Conservation (phyloP, 2,113 vertebrate genomes). For the Chiloscyllium plagiosum region DNA sequence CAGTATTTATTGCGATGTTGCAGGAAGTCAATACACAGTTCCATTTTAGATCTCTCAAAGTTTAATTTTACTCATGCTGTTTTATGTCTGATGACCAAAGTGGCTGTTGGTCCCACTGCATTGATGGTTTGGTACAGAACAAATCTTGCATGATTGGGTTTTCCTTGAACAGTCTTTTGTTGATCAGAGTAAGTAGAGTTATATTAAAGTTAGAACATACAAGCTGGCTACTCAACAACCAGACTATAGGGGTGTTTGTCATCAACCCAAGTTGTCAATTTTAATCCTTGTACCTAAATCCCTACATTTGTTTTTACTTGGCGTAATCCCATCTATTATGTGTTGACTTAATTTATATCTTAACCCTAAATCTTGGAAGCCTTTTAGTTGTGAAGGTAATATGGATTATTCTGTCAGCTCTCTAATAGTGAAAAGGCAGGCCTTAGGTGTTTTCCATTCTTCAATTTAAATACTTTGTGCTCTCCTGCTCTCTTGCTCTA, state of each 20-base stretch:
- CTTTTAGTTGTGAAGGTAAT: neutral
- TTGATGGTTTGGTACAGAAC: neutral
- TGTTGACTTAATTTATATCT: neutral
- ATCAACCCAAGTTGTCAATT: neutral
- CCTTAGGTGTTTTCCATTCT: neutral
- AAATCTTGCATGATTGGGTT: neutral
- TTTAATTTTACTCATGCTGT: neutral
- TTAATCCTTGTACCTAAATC: neutral
- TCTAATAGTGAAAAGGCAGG: neutral
- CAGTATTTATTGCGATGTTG: neutral
- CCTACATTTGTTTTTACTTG: neutral
- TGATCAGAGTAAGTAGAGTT: neutral
- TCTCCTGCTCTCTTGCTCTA: neutral
- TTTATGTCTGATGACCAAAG: neutral
- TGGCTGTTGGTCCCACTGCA: neutral
- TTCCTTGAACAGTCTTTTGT: neutral
- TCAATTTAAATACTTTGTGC: neutral
- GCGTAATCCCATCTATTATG: neutral
- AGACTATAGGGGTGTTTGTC: neutral
- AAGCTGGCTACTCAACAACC: neutral
- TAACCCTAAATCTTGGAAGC: neutral
- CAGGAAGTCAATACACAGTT: neutral
- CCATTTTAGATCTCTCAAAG: neutral
- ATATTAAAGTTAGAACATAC: neutral
- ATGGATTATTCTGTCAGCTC: neutral